Percentiles rank a stretch among this genome's conserved stretches.
Evolutionary conservation across 2,113 vertebrate genomes (phyloP).

Genomic region (Camelus dromedarius): DNA sequence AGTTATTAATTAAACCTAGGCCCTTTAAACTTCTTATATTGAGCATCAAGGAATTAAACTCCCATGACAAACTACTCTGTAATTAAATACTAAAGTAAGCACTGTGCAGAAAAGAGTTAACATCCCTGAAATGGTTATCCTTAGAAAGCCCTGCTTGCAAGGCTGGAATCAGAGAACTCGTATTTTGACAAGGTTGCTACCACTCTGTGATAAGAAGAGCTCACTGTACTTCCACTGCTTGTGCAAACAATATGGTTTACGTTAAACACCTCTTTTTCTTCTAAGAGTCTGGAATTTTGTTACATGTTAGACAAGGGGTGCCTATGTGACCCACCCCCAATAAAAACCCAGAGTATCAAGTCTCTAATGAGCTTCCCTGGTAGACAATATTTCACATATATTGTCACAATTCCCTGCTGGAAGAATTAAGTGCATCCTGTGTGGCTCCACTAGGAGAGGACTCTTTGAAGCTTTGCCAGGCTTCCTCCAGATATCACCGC

Average conservation of each 20-base stretch:
- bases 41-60: conserved; percentile 29
- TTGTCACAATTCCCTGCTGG: background rate
- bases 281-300: conserved; percentile 19
- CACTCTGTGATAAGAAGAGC: background rate
- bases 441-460: background rate
- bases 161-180: background rate
- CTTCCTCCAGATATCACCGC: background rate
- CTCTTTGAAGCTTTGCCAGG: background rate
- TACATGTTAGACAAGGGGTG: background rate
- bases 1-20: background rate
- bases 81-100: background rate
- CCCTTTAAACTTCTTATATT: background rate
- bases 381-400: background rate
- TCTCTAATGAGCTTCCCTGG: background rate
- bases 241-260: background rate
- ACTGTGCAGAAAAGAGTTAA: background rate
- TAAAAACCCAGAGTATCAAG: background rate
- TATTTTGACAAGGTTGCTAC: background rate
- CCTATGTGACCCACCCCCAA: background rate
- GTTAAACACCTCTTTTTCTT: background rate
- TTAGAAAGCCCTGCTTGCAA: background rate
- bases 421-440: background rate
- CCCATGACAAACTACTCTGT: background rate
- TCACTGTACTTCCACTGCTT: background rate
- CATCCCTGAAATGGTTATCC: background rate